Percentiles rank a stretch among this genome's conserved stretches.
phyloP scores from a whole-genome alignment of 2,797 vertebrate species.

The Arrhamphus sclerolepis region DNA sequence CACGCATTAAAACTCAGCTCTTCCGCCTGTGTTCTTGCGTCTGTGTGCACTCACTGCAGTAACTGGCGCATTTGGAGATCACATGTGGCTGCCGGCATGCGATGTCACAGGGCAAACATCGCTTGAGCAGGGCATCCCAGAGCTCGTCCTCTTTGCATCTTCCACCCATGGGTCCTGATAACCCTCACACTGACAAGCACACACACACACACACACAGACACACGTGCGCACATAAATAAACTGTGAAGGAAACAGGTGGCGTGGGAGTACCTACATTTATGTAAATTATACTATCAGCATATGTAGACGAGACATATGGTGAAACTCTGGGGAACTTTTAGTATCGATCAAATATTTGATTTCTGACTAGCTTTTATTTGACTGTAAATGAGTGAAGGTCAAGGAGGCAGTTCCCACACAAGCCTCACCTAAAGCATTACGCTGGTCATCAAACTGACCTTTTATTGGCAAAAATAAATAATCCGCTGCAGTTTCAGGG shows the following conservation, averaged over 20 bases:
- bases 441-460: too few relatives aligned
- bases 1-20: too few relatives aligned
- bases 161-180: constrained; percentile 45
- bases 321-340: too few relatives aligned
- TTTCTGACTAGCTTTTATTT: too few relatives aligned
- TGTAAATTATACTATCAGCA: not conserved
- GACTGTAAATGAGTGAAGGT: too few relatives aligned
- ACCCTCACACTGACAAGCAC: constrained; percentile 20
- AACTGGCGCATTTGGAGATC: constrained; percentile 42
- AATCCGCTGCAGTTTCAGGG: too few relatives aligned
- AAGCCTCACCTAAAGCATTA: too few relatives aligned
- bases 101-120: constrained; percentile 54
- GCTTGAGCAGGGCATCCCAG: constrained; percentile 52
- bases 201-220: constrained; percentile 10
- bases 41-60: constrained; percentile 69
- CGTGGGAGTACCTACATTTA: not conserved
- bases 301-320: not conserved
- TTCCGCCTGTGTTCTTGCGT: too few relatives aligned
- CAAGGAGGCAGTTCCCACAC: too few relatives aligned
- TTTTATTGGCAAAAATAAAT: too few relatives aligned
- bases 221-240: not conserved
- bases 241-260: not conserved
- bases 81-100: constrained; percentile 30
- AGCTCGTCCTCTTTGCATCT: constrained; percentile 45
- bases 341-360: too few relatives aligned